phyloP scores from a whole-genome alignment of 2,797 vertebrate species.

The Enteromius mattozi region DNA sequence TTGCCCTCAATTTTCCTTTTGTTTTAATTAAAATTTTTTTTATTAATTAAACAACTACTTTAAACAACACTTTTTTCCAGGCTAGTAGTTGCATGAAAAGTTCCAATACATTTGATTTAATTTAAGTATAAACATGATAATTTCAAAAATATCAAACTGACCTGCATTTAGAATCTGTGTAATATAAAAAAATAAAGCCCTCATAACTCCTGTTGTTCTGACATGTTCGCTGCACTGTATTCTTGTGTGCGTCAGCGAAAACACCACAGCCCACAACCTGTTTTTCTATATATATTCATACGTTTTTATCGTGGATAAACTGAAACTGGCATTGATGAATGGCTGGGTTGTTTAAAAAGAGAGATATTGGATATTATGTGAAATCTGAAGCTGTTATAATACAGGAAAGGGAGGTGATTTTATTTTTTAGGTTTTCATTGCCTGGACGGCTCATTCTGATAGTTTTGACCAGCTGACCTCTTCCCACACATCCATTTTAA shows the following conservation, averaged over 20 bases:
- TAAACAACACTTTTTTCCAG: background rate
- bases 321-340: constrained; percentile 45
- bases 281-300: constrained; percentile 39
- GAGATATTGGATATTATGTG: constrained; percentile 29
- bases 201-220: background rate
- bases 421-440: constrained; percentile 37
- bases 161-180: background rate
- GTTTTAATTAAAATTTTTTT: background rate
- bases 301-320: constrained; percentile 42
- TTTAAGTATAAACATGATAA: background rate
- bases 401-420: constrained; percentile 37
- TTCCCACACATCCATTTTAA: constrained; percentile 60
- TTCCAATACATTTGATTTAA: background rate
- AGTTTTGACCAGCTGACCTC: constrained; percentile 67
- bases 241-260: constrained; percentile 19
- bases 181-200: background rate
- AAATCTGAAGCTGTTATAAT: constrained; percentile 38
- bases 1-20: background rate
- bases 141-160: constrained; percentile 14
- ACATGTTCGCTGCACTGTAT: background rate
- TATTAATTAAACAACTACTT: background rate
- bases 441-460: constrained; percentile 26
- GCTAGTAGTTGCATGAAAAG: background rate
- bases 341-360: constrained; percentile 34
- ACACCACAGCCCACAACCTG: constrained; percentile 7